Conservation (phyloP, 2,797 vertebrate genomes). For the Aulostomus chinensis region DNA sequence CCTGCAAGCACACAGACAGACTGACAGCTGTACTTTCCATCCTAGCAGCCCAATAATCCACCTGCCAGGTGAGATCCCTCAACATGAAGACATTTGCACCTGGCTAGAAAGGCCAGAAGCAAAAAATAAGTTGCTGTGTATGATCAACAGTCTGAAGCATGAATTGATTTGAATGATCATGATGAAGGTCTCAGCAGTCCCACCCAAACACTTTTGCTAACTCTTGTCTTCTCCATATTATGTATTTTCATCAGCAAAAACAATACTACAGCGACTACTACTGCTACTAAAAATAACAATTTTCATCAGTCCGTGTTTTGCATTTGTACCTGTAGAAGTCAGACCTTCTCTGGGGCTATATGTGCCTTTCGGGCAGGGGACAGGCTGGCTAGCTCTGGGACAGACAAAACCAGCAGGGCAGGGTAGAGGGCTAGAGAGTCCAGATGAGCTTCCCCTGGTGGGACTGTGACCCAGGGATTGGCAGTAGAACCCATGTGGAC, state of each 20-base stretch:
- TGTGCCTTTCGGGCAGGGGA: constrained; percentile 89
- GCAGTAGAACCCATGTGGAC: constrained; percentile 80
- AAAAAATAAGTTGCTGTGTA: too few relatives aligned
- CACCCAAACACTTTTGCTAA: neutral
- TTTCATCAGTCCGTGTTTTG: neutral
- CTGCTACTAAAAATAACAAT: too few relatives aligned
- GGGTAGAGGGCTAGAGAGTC: constrained; percentile 62
- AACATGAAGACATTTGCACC: neutral
- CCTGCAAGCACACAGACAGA: constrained; percentile 69
- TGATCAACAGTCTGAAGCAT: too few relatives aligned
- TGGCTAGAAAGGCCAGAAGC: neutral
- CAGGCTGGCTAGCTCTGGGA: constrained; percentile 74
- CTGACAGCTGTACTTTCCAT: constrained; percentile 20
- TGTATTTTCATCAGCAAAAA: too few relatives aligned
- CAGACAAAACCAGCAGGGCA: constrained; percentile 87
- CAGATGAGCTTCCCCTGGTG: constrained; percentile 49
- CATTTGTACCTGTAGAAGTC: constrained; percentile 65
- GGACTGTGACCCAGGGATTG: constrained; percentile 30
- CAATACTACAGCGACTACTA: too few relatives aligned
- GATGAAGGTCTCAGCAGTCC: neutral
- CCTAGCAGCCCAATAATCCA: constrained; percentile 29
- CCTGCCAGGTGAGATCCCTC: constrained; percentile 24
- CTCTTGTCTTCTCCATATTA: too few relatives aligned
- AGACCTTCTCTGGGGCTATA: constrained; percentile 80
- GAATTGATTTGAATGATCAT: neutral